phyloP scores from a whole-genome alignment of 1,140 invertebrate genomes.

The Myzus persicae region DNA sequence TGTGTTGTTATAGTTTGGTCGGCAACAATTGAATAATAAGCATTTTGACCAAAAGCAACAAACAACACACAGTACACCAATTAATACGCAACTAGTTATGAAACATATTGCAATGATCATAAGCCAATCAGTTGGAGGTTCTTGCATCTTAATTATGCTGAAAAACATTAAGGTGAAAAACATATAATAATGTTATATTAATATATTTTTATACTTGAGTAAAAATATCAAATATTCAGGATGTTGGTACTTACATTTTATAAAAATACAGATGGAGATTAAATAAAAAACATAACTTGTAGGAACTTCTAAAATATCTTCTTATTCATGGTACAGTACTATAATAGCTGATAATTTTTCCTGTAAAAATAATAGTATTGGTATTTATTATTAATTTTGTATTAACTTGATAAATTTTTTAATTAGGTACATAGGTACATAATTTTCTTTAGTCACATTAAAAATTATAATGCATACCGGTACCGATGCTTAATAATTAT shows the following conservation, averaged over 20 bases:
- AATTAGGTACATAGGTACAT: no score
- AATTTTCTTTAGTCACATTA: no score
- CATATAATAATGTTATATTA: background rate
- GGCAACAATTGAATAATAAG: slow-evolving; percentile 40
- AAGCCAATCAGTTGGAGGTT: slow-evolving; percentile 45
- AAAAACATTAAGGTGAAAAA: background rate
- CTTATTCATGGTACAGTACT: background rate
- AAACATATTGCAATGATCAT: slow-evolving; percentile 48
- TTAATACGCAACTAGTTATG: slow-evolving; percentile 31
- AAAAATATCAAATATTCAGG: background rate
- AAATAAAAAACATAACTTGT: background rate
- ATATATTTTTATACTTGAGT: background rate
- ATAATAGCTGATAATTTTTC: background rate
- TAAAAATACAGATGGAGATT: background rate
- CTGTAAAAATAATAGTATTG: background rate
- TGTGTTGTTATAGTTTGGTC: slow-evolving; percentile 43
- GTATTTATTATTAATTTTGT: no score
- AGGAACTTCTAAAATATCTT: background rate
- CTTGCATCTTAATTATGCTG: slow-evolving; percentile 40
- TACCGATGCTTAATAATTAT: no score
- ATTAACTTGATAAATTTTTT: no score
- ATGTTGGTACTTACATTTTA: background rate
- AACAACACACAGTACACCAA: background rate
- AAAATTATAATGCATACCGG: no score
- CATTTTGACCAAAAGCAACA: slow-evolving; percentile 57